Evolutionary conservation across 2,888 invertebrate genomes (phyloP).

Genomic region (Julus scanicus): DNA sequence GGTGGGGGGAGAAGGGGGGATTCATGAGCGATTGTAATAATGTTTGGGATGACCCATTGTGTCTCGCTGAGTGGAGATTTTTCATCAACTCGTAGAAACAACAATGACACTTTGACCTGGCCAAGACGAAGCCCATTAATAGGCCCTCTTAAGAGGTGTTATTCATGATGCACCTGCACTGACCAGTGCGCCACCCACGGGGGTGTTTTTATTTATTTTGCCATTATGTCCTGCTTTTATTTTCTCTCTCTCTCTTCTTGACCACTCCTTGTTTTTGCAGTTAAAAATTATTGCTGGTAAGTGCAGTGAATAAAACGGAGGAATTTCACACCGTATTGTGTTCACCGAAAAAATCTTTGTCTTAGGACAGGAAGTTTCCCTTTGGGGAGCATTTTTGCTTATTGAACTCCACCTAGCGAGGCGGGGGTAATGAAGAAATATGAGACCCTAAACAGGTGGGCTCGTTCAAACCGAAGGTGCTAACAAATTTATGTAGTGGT

Average conservation of each 20-base stretch:
- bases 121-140: conserved; percentile 3
- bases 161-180: conserved; percentile 42
- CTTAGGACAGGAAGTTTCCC: conserved; percentile 37
- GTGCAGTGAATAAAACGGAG: conserved; percentile 31
- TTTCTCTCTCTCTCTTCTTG: conserved; percentile 26
- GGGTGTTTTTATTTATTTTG: conserved; percentile 41
- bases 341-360: conserved; percentile 12
- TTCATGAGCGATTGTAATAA: not conserved
- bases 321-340: conserved; percentile 42
- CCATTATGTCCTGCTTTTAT: conserved; percentile 36
- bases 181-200: conserved; percentile 35
- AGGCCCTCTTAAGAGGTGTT: conserved; percentile 42
- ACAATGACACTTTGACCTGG: conserved; percentile 28
- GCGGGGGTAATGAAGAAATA: conserved; percentile 41
- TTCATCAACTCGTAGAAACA: no score
- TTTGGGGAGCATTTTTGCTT: conserved; percentile 24
- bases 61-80: no score
- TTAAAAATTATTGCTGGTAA: conserved; percentile 42
- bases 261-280: conserved; percentile 42
- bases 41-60: conserved; percentile 26
- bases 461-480: not conserved
- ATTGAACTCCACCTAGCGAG: conserved; percentile 36
- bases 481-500: conserved; percentile 34
- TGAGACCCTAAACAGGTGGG: conserved; percentile 29
- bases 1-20: no score